Evolutionary conservation across 2,888 invertebrate genomes (phyloP).

Genomic region (Chloromyia formosa): DNA sequence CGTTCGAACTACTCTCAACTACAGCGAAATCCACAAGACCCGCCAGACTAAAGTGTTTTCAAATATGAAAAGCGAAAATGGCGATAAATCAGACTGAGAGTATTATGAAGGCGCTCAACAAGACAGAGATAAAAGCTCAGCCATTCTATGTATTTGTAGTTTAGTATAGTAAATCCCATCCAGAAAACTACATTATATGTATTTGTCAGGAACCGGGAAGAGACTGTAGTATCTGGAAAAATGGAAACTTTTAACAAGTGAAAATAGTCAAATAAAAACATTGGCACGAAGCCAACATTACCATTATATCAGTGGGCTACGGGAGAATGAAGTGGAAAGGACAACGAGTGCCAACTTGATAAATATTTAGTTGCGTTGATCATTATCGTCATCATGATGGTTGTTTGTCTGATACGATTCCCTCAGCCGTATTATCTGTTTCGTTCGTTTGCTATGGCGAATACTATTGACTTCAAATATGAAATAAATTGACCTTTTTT

Average conservation of each 20-base stretch:
- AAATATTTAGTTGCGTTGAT: slow-evolving; percentile 43
- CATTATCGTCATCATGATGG: slow-evolving; percentile 31
- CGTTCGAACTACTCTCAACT: background rate
- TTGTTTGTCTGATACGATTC: background rate
- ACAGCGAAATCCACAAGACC: background rate
- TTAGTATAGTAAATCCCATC: background rate
- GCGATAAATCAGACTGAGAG: slow-evolving; percentile 38
- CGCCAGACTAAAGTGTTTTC: slow-evolving; percentile 40
- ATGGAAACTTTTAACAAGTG: slow-evolving; percentile 30
- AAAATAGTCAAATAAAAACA: slow-evolving; percentile 41
- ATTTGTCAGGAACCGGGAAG: background rate
- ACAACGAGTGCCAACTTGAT: slow-evolving; percentile 1
- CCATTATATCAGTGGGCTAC: slow-evolving; percentile 29
- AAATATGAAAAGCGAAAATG: slow-evolving; percentile 40
- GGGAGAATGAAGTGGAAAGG: slow-evolving; percentile 14
- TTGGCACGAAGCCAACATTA: slow-evolving; percentile 38
- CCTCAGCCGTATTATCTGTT: too few species aligned
- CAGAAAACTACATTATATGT: background rate
- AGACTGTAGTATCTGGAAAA: background rate
- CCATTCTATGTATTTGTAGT: background rate
- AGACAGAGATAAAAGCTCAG: slow-evolving; percentile 30
- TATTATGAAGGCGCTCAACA: slow-evolving; percentile 18
- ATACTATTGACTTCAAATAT: too few species aligned
- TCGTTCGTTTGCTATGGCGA: too few species aligned
- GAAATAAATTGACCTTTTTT: too few species aligned